Conservation (phyloP, 53 echinoderm and acorn worm species). For the Echinarachnius parma region DNA sequence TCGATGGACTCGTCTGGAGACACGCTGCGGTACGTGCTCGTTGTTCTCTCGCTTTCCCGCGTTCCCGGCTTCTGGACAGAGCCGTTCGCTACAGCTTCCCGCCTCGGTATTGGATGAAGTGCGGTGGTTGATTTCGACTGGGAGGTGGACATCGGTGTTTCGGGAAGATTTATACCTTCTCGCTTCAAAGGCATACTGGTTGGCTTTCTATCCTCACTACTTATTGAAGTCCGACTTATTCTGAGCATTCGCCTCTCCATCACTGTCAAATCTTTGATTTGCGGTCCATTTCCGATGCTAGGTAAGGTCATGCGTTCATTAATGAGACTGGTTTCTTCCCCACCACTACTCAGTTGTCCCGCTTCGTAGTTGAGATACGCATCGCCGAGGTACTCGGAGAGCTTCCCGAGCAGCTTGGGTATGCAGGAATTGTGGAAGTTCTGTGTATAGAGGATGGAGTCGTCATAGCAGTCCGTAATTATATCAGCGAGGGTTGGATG, state of each 20-base stretch:
- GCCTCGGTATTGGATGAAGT: slow-evolving; percentile 53
- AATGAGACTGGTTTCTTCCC: slow-evolving; percentile 9
- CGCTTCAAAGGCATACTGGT: slow-evolving; percentile 6
- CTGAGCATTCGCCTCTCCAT: not conserved
- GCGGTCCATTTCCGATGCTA: not conserved
- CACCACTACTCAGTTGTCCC: slow-evolving; percentile 20
- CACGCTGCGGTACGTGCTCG: not conserved
- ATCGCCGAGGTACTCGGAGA: slow-evolving; percentile 81
- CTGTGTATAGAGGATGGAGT: slow-evolving; percentile 61
- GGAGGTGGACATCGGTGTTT: slow-evolving; percentile 49
- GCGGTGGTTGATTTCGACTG: slow-evolving; percentile 42
- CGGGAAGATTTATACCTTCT: slow-evolving; percentile 39
- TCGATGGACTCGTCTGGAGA: slow-evolving; percentile 14
- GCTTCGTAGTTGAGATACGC: slow-evolving; percentile 68
- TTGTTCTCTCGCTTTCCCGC: not conserved
- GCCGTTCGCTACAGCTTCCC: too few relatives aligned
- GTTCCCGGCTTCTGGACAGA: slow-evolving; percentile 24
- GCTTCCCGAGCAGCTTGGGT: slow-evolving; percentile 66
- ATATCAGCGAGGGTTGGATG: slow-evolving; percentile 53
- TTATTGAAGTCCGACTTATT: not conserved
- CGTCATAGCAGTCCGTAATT: slow-evolving; percentile 49
- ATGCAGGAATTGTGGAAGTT: slow-evolving; percentile 87
- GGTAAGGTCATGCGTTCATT: slow-evolving; percentile 8
- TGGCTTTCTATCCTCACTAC: not conserved
- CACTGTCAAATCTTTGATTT: not conserved